Evolutionary conservation across 1,140 invertebrate species (phyloP).

Genomic region (Heliconius melpomene): DNA sequence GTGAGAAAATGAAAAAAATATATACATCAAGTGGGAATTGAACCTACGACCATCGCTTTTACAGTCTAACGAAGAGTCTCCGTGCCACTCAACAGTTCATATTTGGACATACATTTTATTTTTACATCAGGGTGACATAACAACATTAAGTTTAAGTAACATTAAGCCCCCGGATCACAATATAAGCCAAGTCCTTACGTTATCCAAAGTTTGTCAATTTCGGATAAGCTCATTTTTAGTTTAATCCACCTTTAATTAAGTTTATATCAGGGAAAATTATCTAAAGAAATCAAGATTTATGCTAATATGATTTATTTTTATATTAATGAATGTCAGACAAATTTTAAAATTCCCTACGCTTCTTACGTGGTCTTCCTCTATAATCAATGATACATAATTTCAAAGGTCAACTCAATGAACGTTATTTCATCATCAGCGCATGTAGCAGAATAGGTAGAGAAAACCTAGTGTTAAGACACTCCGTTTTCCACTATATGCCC

Average conservation of each 20-base stretch:
- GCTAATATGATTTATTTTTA: neutral
- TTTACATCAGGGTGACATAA: neutral
- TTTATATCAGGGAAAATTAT: neutral
- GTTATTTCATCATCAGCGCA: too few relatives aligned
- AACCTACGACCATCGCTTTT: neutral
- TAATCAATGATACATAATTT: too few relatives aligned
- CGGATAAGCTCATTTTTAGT: conserved; percentile 5
- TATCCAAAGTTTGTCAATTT: neutral
- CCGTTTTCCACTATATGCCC: too few relatives aligned
- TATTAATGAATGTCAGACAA: neutral
- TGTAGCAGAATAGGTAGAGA: too few relatives aligned
- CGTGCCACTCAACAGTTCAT: too few relatives aligned
- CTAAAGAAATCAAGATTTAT: neutral
- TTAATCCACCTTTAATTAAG: neutral
- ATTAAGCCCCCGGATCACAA: neutral
- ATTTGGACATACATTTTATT: neutral
- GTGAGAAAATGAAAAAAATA: neutral
- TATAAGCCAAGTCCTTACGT: neutral
- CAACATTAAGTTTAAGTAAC: neutral
- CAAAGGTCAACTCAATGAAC: too few relatives aligned
- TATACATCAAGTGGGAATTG: neutral
- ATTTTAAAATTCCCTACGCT: too few relatives aligned
- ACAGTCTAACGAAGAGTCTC: too few relatives aligned
- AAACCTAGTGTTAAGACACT: too few relatives aligned
- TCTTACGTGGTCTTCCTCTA: too few relatives aligned